phyloP scores from a whole-genome alignment of 2,113 vertebrate genomes.

The Macaca mulatta region DNA sequence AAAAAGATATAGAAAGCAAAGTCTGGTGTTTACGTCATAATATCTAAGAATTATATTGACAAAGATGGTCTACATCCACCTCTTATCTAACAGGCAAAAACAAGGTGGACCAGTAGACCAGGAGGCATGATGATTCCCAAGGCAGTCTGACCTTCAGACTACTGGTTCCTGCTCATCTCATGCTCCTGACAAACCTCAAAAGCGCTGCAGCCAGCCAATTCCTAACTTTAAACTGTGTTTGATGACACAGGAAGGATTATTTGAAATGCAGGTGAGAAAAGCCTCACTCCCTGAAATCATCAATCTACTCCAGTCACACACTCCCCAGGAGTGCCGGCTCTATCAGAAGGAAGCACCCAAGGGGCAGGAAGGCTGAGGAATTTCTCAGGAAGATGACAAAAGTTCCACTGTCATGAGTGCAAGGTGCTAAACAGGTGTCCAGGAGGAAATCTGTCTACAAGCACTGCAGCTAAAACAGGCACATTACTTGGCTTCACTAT shows the following conservation, averaged over 20 bases:
- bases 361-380: accelerated
- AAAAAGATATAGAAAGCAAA: background rate
- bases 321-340: accelerated
- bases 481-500: background rate
- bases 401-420: too few relatives aligned
- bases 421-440: background rate
- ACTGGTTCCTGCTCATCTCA: background rate
- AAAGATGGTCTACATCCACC: background rate
- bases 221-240: background rate
- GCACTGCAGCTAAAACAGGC: accelerated
- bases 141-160: background rate
- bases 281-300: too few relatives aligned
- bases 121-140: background rate
- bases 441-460: background rate
- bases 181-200: background rate
- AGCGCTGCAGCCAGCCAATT: too few relatives aligned
- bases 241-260: background rate
- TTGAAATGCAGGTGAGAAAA: background rate
- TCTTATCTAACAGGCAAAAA: background rate
- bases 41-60: background rate
- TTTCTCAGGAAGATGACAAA: background rate
- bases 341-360: background rate
- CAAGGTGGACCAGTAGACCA: background rate
- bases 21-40: background rate
- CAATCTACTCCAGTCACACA: too few relatives aligned